Evolutionary conservation across 2,797 vertebrate genomes (phyloP).

Genomic region (Chelidonichthys spinosus): DNA sequence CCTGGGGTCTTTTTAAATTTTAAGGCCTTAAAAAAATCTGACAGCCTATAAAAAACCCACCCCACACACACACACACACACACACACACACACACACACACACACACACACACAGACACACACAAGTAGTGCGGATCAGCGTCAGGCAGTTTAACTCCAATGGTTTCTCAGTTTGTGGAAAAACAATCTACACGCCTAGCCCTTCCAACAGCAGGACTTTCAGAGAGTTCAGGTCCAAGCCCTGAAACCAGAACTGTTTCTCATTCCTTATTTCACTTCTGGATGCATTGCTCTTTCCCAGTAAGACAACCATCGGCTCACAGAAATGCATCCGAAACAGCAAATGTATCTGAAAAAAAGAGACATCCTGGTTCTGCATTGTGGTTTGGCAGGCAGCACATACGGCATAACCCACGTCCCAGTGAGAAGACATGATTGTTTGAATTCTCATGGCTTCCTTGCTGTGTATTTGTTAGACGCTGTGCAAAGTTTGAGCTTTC

Average conservation of each 20-base stretch:
- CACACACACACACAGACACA: slow-evolving; percentile 15
- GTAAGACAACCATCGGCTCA: slow-evolving; percentile 21
- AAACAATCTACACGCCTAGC: slow-evolving; percentile 2
- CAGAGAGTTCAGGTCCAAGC: slow-evolving; percentile 4
- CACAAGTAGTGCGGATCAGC: slow-evolving; percentile 14
- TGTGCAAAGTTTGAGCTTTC: slow-evolving; percentile 24
- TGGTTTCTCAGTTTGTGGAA: slow-evolving; percentile 1
- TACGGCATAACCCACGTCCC: slow-evolving; percentile 15
- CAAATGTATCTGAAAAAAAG: slow-evolving; percentile 32
- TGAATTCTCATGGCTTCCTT: slow-evolving; percentile 18
- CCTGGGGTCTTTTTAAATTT: slow-evolving; percentile 50
- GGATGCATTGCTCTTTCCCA: background rate
- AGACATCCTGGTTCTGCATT: slow-evolving; percentile 32
- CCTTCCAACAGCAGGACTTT: slow-evolving; percentile 6
- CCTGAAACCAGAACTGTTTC: slow-evolving; percentile 23
- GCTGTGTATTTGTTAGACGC: slow-evolving; percentile 32
- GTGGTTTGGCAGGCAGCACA: slow-evolving; percentile 23
- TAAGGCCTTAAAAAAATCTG: slow-evolving; percentile 26
- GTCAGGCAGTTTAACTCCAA: slow-evolving; percentile 30
- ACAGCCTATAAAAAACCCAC: slow-evolving; percentile 12
- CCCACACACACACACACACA: slow-evolving; percentile 1
- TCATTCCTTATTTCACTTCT: slow-evolving; percentile 42
- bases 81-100: slow-evolving; percentile 11
- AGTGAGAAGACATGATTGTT: slow-evolving; percentile 31
- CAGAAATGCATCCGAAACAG: slow-evolving; percentile 40